Conservation (phyloP, 1,140 invertebrate species). For the Physella acuta region DNA sequence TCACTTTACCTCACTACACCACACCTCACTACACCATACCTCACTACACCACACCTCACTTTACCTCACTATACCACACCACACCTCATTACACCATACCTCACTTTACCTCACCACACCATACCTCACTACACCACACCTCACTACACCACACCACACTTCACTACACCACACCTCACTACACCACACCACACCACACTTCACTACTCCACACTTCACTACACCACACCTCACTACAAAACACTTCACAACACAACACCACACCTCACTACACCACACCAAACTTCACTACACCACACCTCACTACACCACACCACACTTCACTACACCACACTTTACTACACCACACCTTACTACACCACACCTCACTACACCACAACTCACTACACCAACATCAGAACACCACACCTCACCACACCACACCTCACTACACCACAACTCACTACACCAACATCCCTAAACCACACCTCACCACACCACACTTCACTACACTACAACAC, state of each 20-base stretch:
- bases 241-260: not conserved
- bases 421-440: conserved; percentile 25
- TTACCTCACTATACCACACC: not conserved
- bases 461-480: conserved; percentile 20
- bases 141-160: conserved; percentile 18
- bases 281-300: conserved; percentile 17
- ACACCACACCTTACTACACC: conserved; percentile 5
- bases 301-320: conserved; percentile 1
- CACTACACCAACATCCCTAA: conserved; percentile 18
- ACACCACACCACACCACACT: conserved; percentile 14
- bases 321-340: not conserved
- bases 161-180: conserved; percentile 6
- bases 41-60: not conserved
- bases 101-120: conserved; percentile 2
- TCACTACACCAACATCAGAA: not conserved
- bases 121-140: conserved; percentile 6
- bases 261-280: too few relatives aligned
- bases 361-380: conserved; percentile 18
- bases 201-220: conserved; percentile 9
- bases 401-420: conserved; percentile 9
- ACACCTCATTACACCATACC: conserved; percentile 6
- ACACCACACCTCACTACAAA: not conserved
- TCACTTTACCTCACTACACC: conserved; percentile 14
- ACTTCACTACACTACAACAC: conserved; percentile 8
- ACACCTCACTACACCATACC: conserved; percentile 1